These are phyloP conservation scores for Diploptera punctata DNA, from an alignment of 2,888 invertebrate species.

Conservation along the genomic window DNA sequence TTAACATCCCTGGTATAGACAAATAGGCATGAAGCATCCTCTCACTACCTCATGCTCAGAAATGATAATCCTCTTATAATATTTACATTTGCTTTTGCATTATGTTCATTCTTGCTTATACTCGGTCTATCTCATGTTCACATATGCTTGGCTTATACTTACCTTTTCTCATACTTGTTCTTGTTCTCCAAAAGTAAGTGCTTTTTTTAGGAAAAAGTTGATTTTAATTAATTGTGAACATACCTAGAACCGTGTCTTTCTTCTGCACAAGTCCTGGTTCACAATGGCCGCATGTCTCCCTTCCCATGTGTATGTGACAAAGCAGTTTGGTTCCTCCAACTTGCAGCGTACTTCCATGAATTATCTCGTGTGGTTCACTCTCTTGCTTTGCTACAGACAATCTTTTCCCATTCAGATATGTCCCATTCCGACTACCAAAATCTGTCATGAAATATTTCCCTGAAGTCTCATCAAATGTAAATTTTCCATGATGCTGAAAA, in stretches of 20 bases:
- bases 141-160: too few relatives aligned
- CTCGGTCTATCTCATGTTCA: too few relatives aligned
- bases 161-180: too few relatives aligned
- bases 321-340: constrained; percentile 73
- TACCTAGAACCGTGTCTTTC: neutral
- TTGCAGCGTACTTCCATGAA: constrained; percentile 70
- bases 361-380: constrained; percentile 68
- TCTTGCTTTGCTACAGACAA: constrained; percentile 75
- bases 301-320: constrained; percentile 87
- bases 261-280: constrained; percentile 84
- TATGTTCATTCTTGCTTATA: too few relatives aligned
- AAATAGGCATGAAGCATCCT: too few relatives aligned
- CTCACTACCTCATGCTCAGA: too few relatives aligned
- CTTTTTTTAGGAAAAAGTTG: too few relatives aligned
- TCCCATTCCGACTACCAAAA: constrained; percentile 88
- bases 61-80: too few relatives aligned
- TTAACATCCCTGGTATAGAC: too few relatives aligned
- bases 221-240: too few relatives aligned
- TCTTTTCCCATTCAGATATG: constrained; percentile 75
- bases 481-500: constrained; percentile 72
- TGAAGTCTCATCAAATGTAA: constrained; percentile 67
- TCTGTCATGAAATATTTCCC: constrained; percentile 73
- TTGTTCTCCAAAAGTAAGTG: too few relatives aligned
- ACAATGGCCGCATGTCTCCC: constrained; percentile 90
- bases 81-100: too few relatives aligned